A percentile compares a stretch with the other conserved stretches of the same genome.
Evolutionary conservation across 2,888 invertebrate genomes (phyloP).

Genomic region (Hirtodrosophila histrioides): DNA sequence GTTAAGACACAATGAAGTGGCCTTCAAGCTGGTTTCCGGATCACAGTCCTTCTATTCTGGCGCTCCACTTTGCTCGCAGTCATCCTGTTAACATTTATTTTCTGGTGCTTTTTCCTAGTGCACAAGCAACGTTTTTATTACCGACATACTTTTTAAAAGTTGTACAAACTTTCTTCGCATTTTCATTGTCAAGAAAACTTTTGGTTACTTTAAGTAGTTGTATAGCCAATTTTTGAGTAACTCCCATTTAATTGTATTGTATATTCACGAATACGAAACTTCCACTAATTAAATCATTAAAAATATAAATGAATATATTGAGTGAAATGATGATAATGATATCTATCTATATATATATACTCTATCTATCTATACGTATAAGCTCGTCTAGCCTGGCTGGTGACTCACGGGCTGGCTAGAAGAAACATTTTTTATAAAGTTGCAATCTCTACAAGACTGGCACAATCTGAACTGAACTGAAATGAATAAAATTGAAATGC

Average conservation of each 20-base stretch:
- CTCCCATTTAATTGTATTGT: slow-evolving; percentile 3
- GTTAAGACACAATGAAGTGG: slow-evolving; percentile 43
- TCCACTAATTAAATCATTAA: background rate
- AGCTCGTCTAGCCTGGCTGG: too few relatives aligned
- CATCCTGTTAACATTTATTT: slow-evolving; percentile 78
- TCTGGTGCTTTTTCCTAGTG: slow-evolving; percentile 42
- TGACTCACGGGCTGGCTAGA: too few relatives aligned
- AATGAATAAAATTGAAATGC: too few relatives aligned
- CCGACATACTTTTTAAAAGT: slow-evolving; percentile 62
- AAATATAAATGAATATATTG: too few relatives aligned
- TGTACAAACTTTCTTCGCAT: slow-evolving; percentile 31
- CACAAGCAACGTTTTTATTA: slow-evolving; percentile 46
- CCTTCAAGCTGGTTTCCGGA: slow-evolving; percentile 21
- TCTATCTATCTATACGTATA: too few relatives aligned
- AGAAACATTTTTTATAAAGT: too few relatives aligned
- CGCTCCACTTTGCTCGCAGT: slow-evolving; percentile 38
- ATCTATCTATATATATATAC: too few relatives aligned
- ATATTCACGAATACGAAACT: too few relatives aligned
- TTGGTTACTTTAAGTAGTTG: slow-evolving; percentile 54
- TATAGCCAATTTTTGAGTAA: slow-evolving; percentile 46
- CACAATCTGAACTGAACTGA: too few relatives aligned
- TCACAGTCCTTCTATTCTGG: slow-evolving; percentile 18
- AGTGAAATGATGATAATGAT: too few relatives aligned
- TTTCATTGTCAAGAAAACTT: slow-evolving; percentile 44
- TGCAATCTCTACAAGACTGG: too few relatives aligned